Percentiles rank a stretch among this genome's conserved stretches.
Evolutionary conservation across 2,113 vertebrate species (phyloP).

Genomic region (Pongo pygmaeus): DNA sequence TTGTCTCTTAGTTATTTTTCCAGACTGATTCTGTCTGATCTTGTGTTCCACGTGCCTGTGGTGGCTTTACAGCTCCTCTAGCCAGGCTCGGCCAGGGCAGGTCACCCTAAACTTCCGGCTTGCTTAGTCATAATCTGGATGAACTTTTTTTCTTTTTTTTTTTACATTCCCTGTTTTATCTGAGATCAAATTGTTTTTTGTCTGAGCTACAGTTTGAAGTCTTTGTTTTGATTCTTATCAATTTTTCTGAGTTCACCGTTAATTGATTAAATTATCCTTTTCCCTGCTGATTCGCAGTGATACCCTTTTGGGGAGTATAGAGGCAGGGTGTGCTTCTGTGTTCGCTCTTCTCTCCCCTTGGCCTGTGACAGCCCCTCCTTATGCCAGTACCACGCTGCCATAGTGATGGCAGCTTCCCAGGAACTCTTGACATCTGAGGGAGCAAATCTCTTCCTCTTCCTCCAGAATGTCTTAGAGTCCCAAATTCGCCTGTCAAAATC

Average conservation of each 20-base stretch:
- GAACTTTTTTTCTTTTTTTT: no score
- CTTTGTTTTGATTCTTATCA: not conserved
- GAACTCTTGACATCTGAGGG: not conserved
- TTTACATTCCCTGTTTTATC: not conserved
- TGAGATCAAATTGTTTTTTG: not conserved
- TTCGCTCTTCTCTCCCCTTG: not conserved
- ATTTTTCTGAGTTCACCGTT: not conserved
- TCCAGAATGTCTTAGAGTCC: not conserved
- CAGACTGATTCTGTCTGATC: not conserved
- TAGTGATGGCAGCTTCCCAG: accelerated
- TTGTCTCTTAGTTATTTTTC: not conserved
- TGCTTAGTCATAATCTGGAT: no score
- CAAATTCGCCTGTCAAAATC: not conserved
- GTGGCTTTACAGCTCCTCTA: no score
- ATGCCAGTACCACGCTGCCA: accelerated
- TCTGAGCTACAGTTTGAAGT: not conserved
- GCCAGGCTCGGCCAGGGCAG: accelerated
- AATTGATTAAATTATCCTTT: not conserved
- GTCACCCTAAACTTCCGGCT: not conserved
- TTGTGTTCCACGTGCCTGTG: not conserved
- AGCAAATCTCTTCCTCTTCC: not conserved
- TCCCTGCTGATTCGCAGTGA: not conserved
- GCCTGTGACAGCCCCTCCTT: not conserved
- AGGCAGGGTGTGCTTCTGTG: not conserved
- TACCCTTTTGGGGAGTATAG: not conserved